Evolutionary conservation across 2,888 invertebrate genomes (phyloP).

Genomic region (Agrochola circellaris): DNA sequence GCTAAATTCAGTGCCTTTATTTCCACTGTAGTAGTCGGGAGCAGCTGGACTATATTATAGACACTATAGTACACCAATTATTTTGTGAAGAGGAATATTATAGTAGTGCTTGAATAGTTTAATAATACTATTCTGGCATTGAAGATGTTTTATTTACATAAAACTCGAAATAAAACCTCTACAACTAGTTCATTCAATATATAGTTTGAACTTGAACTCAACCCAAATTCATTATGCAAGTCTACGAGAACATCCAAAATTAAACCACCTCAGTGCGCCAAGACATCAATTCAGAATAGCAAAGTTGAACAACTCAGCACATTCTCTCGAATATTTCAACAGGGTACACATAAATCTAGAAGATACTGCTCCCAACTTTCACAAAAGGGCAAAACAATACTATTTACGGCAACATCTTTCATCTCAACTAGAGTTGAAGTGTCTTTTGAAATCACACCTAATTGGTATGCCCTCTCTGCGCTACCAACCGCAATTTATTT

Average conservation of each 20-base stretch:
- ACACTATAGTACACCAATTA: not conserved
- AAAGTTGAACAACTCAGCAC: slow-evolving; percentile 36
- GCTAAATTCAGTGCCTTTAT: slow-evolving; percentile 23
- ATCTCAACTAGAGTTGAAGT: slow-evolving; percentile 48
- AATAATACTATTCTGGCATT: not conserved
- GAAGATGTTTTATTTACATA: not conserved
- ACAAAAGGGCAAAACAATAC: slow-evolving; percentile 46
- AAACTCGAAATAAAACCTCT: not conserved
- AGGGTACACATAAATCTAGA: slow-evolving; percentile 32
- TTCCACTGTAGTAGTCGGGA: slow-evolving; percentile 1
- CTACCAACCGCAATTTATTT: slow-evolving; percentile 69
- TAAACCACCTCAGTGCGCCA: slow-evolving; percentile 26
- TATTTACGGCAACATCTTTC: slow-evolving; percentile 56
- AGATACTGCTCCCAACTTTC: slow-evolving; percentile 47
- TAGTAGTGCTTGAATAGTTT: not conserved
- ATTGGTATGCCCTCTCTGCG: slow-evolving; percentile 70
- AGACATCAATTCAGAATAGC: slow-evolving; percentile 42
- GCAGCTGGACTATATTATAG: not conserved
- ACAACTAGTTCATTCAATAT: slow-evolving; percentile 1
- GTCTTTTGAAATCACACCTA: slow-evolving; percentile 70
- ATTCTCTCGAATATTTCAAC: slow-evolving; percentile 48
- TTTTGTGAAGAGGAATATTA: not conserved
- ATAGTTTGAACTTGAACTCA: slow-evolving; percentile 29
- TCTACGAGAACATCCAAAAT: slow-evolving; percentile 39
- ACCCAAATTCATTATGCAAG: slow-evolving; percentile 32